These are phyloP conservation scores for Malthinus seriepunctatus DNA, from an alignment of 2,888 invertebrate genomes.

Conservation along the genomic window DNA sequence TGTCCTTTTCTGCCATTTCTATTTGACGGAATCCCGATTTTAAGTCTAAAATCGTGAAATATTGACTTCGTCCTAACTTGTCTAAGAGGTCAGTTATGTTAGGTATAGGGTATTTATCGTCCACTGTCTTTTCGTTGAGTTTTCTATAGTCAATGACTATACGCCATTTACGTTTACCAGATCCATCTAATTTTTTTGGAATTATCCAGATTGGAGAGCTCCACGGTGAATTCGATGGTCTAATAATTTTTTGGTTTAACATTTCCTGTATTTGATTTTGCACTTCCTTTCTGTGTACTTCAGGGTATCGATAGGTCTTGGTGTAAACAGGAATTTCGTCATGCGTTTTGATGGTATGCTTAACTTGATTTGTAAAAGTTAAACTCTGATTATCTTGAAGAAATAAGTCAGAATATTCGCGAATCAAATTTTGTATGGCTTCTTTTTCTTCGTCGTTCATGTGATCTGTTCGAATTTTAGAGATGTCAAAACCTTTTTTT, in stretches of 20 bases:
- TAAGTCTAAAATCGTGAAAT: conserved; percentile 39
- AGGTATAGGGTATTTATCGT: conserved; percentile 20
- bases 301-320: conserved; percentile 36
- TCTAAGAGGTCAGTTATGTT: conserved; percentile 39
- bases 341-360: not conserved
- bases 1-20: conserved; percentile 31
- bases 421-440: too few species aligned
- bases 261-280: conserved; percentile 34
- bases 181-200: conserved; percentile 32
- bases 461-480: too few species aligned
- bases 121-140: conserved; percentile 32
- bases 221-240: conserved; percentile 32
- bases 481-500: too few species aligned
- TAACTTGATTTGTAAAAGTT: not conserved
- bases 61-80: conserved; percentile 35
- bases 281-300: conserved; percentile 37
- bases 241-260: conserved; percentile 28
- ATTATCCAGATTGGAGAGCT: conserved; percentile 37
- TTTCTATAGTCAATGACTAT: conserved; percentile 35
- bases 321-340: conserved; percentile 14
- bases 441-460: too few species aligned
- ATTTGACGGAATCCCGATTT: conserved; percentile 42
- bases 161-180: conserved; percentile 32
- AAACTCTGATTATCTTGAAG: too few species aligned
- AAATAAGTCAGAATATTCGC: too few species aligned